Conservation (phyloP, 2,797 vertebrate genomes). For the Sarcophilus harrisii region DNA sequence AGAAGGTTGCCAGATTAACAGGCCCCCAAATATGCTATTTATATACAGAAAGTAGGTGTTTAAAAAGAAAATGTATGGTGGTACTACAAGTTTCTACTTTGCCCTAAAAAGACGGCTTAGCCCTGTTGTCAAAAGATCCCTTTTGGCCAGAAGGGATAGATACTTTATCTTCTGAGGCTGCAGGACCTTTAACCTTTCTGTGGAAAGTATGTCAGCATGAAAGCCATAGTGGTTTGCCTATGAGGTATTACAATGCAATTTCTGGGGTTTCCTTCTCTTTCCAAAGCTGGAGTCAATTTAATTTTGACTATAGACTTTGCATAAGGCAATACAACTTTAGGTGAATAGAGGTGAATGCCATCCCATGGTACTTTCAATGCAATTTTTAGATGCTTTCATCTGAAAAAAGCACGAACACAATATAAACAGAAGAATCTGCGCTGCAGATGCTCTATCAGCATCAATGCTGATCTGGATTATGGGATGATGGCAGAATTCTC, state of each 20-base stretch:
- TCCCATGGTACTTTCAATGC: background rate
- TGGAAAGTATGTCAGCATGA: background rate
- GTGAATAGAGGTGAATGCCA: background rate
- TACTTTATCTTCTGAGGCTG: background rate
- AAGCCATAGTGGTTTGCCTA: background rate
- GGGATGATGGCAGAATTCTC: background rate
- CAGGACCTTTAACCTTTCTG: background rate
- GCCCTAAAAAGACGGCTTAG: constrained; percentile 10
- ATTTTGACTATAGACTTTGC: background rate
- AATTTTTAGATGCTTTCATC: background rate
- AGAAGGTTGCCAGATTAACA: constrained; percentile 50
- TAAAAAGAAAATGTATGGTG: background rate
- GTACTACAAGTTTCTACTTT: constrained; percentile 19
- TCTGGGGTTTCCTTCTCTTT: background rate
- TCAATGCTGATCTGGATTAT: background rate
- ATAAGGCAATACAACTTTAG: background rate
- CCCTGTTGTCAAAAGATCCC: background rate
- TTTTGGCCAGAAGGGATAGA: background rate
- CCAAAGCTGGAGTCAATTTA: background rate
- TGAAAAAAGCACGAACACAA: background rate
- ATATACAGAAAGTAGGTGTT: constrained; percentile 15
- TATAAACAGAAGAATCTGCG: background rate
- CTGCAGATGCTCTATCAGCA: background rate
- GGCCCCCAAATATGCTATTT: background rate
- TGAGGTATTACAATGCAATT: background rate